Evolutionary conservation across 2,113 vertebrate genomes (phyloP).

Genomic region (Grammomys surdaster): DNA sequence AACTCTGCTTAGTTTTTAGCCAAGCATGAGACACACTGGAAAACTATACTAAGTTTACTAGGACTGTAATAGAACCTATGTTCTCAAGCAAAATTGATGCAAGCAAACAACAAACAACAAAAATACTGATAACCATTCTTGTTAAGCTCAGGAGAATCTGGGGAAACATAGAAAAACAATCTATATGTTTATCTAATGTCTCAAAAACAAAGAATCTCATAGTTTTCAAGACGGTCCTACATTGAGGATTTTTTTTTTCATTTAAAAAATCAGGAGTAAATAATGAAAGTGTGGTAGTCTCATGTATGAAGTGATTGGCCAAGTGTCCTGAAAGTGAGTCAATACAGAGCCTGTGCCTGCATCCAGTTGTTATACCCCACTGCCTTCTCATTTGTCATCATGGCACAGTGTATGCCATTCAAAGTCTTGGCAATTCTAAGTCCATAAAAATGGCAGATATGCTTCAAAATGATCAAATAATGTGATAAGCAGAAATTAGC

Average conservation of each 20-base stretch:
- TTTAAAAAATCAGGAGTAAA: constrained; percentile 24
- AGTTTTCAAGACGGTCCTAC: background rate
- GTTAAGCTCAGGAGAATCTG: background rate
- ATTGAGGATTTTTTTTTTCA: background rate
- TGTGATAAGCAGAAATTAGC: constrained; percentile 59
- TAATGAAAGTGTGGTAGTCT: background rate
- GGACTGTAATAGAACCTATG: background rate
- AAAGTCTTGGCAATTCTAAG: background rate
- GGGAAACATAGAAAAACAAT: background rate
- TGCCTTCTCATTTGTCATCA: background rate
- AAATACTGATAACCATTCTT: background rate
- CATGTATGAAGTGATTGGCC: background rate
- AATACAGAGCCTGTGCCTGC: background rate
- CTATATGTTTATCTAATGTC: background rate
- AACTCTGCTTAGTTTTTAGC: background rate
- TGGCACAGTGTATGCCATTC: background rate
- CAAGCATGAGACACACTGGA: background rate
- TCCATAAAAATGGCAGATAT: background rate
- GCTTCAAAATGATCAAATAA: constrained; percentile 50
- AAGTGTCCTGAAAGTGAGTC: background rate
- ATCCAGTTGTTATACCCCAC: background rate
- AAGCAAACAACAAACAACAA: background rate
- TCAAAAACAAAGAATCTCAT: background rate
- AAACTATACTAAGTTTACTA: constrained; percentile 4
- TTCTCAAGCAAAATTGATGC: background rate